phyloP scores from a whole-genome alignment of 2,797 vertebrate species.

The Poeciliopsis presidionis region DNA sequence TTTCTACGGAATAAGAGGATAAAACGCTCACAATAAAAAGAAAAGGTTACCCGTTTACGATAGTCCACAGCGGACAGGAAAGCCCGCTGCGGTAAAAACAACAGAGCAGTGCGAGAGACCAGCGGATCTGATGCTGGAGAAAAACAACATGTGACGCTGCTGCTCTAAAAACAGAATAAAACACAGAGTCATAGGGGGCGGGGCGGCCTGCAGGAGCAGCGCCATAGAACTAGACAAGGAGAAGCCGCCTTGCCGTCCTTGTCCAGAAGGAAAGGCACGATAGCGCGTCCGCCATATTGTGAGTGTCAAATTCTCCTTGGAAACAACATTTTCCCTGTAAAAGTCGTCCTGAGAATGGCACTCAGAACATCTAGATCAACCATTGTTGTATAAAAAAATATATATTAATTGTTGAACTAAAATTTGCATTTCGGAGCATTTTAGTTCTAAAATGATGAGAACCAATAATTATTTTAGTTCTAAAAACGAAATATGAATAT shows the following conservation, averaged over 20 bases:
- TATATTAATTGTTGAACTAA: neutral
- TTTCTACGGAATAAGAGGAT: constrained; percentile 52
- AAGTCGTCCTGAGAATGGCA: neutral
- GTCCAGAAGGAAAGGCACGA: neutral
- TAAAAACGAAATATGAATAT: too few species aligned
- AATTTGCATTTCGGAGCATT: neutral
- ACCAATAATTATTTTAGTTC: too few species aligned
- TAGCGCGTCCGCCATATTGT: neutral
- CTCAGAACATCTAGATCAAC: neutral
- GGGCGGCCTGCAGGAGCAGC: constrained; percentile 64
- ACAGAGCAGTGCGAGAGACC: constrained; percentile 80
- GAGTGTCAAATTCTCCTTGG: neutral
- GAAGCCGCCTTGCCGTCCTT: neutral
- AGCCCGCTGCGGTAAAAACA: constrained; percentile 71
- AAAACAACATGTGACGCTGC: constrained; percentile 99
- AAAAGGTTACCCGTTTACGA: constrained; percentile 14
- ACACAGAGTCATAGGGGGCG: constrained; percentile 74
- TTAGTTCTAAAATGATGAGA: too few species aligned
- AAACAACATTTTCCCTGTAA: neutral
- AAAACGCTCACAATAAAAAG: neutral
- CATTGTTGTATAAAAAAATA: neutral
- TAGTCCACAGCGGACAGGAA: constrained; percentile 48
- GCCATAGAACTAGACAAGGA: neutral
- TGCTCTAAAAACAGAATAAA: constrained; percentile 80
- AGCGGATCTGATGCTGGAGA: constrained; percentile 82